Percentiles rank a stretch among this genome's conserved stretches.
Conservation (phyloP, 2,113 vertebrate species). For the Donacobius atricapilla region DNA sequence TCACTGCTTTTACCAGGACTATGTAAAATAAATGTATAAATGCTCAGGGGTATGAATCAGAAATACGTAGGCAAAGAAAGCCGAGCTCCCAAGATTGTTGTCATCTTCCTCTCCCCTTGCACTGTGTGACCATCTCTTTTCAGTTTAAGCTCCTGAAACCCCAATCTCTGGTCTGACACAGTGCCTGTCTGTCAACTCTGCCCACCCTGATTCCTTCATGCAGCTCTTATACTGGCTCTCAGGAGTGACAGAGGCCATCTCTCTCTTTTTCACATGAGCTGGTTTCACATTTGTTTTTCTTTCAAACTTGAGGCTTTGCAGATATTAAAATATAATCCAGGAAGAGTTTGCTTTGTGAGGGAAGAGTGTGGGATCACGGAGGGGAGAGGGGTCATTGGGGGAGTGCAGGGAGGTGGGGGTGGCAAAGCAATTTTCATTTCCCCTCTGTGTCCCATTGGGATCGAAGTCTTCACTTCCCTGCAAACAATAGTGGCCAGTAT, state of each 20-base stretch:
- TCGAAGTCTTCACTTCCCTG: neutral
- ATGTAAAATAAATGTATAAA: neutral
- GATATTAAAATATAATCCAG: conserved; percentile 64
- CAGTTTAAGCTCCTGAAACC: neutral
- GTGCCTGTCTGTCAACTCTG: neutral
- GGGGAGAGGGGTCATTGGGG: neutral
- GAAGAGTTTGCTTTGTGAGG: conserved; percentile 48
- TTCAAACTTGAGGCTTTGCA: conserved; percentile 59
- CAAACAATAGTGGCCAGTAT: conserved; percentile 25
- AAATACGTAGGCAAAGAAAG: neutral
- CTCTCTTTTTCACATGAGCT: conserved; percentile 12
- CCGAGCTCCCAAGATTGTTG: neutral
- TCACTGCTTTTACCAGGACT: neutral
- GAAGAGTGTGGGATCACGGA: conserved; percentile 21
- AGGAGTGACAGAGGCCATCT: neutral
- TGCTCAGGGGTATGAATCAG: neutral
- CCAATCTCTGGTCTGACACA: neutral
- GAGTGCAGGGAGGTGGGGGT: neutral
- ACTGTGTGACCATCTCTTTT: accelerated
- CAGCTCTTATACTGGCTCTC: neutral
- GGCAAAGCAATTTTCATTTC: conserved; percentile 45
- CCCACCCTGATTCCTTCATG: neutral
- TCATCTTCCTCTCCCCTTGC: neutral
- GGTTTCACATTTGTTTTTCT: conserved; percentile 51
- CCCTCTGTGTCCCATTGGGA: conserved; percentile 25